These are phyloP conservation scores for Rhadinocentrus ornatus DNA, from an alignment of 2,797 vertebrate species.

Conservation along the genomic window DNA sequence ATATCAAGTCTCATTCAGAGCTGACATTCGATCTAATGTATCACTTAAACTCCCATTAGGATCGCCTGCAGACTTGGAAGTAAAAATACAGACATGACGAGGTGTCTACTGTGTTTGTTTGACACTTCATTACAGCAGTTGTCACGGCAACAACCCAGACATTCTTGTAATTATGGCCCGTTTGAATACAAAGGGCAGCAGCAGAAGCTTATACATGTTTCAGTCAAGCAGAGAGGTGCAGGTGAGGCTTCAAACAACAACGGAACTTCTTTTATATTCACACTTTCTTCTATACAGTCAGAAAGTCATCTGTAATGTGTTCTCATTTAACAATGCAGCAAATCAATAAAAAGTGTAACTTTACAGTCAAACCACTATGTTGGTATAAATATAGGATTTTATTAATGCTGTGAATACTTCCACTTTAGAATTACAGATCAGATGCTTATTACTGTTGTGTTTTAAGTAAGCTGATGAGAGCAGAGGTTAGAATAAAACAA, in stretches of 20 bases:
- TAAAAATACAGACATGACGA: neutral
- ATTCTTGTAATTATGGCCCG: constrained; percentile 41
- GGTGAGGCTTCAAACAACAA: constrained; percentile 23
- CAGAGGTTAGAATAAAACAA: neutral
- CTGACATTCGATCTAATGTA: constrained; percentile 49
- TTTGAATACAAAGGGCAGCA: constrained; percentile 30
- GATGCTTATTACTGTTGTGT: neutral
- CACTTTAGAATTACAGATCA: neutral
- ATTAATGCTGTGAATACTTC: neutral
- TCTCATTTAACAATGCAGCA: constrained; percentile 7
- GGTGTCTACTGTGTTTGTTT: constrained; percentile 14
- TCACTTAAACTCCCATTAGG: constrained; percentile 49
- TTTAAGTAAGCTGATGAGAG: neutral
- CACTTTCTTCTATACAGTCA: neutral
- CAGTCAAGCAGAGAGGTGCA: constrained; percentile 16
- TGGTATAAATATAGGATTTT: neutral
- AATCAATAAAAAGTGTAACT: neutral
- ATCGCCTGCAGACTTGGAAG: neutral
- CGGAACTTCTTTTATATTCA: neutral
- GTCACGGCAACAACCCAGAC: constrained; percentile 53
- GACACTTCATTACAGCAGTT: constrained; percentile 39
- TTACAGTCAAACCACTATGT: neutral
- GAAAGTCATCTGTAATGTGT: constrained; percentile 1
- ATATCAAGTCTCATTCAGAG: constrained; percentile 45
- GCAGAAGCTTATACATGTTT: constrained; percentile 16